A percentile compares a stretch with the other conserved stretches of the same genome.
Conservation (phyloP, 92 coral and sea anemone species). For the Galaxea fascicularis region DNA sequence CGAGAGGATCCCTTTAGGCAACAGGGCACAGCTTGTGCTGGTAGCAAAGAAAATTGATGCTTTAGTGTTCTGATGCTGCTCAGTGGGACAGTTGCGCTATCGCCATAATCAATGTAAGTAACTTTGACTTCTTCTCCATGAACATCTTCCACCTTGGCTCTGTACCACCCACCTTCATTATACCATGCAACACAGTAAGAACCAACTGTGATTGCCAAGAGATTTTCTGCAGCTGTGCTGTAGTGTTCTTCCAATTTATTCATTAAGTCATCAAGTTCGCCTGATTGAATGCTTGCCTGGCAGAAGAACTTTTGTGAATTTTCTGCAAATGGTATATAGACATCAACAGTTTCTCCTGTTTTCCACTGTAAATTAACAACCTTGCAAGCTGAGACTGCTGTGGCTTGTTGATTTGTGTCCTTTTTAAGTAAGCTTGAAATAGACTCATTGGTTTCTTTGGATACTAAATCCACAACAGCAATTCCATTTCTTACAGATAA, state of each 20-base stretch:
- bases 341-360: constrained; percentile 32
- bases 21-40: constrained; percentile 85
- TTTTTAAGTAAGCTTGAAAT: constrained; percentile 8
- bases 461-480: constrained; percentile 67
- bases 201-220: constrained; percentile 42
- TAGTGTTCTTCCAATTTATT: constrained; percentile 74
- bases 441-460: constrained; percentile 61
- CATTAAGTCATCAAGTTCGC: constrained; percentile 69
- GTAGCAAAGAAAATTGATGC: constrained; percentile 78
- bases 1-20: constrained; percentile 57
- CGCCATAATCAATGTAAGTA: constrained; percentile 89
- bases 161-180: constrained; percentile 90
- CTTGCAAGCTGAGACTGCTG: not conserved
- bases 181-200: constrained; percentile 71
- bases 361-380: constrained; percentile 29
- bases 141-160: constrained; percentile 77
- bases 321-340: constrained; percentile 48
- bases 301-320: constrained; percentile 65
- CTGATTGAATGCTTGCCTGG: constrained; percentile 34
- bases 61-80: constrained; percentile 72
- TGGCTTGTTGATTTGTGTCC: not conserved
- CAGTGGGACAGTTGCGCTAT: constrained; percentile 72
- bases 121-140: constrained; percentile 76
- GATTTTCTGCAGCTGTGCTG: constrained; percentile 39
- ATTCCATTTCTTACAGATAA: constrained; percentile 46